These are phyloP conservation scores for Arbacia lixula DNA, from an alignment of 53 echinoderm and acorn worm genomes.

Conservation along the genomic window DNA sequence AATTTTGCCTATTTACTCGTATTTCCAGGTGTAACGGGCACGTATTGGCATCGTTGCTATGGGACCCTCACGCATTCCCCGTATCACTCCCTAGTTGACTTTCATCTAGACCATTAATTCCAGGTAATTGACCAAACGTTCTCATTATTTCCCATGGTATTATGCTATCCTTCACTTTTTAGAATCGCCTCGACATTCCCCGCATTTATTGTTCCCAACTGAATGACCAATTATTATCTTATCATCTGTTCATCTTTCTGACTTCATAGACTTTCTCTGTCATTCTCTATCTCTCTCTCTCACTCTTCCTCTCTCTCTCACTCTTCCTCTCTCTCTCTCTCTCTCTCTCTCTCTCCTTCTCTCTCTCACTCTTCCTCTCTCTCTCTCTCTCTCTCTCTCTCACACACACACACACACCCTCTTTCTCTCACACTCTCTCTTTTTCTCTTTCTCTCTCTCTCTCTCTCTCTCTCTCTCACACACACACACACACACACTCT, in stretches of 20 bases:
- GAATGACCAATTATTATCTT: background rate
- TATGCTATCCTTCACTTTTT: too few species aligned
- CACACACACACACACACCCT: background rate
- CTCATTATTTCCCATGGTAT: too few species aligned
- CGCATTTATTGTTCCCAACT: too few species aligned
- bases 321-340: background rate
- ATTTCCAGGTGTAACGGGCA: too few species aligned
- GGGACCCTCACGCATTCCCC: too few species aligned
- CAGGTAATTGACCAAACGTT: too few species aligned
- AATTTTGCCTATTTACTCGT: too few species aligned
- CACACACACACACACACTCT: background rate
- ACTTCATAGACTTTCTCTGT: background rate
- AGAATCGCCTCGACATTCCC: too few species aligned
- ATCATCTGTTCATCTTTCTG: background rate
- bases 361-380: background rate
- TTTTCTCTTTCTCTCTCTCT: background rate
- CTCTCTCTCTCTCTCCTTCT: background rate
- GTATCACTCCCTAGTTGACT: too few species aligned
- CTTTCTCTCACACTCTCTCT: background rate
- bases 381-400: background rate
- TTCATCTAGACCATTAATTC: too few species aligned
- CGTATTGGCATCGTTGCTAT: too few species aligned
- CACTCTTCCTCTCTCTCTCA: background rate
- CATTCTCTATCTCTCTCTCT: too few species aligned
- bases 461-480: background rate